Percentiles rank a stretch among this genome's conserved stretches.
These are phyloP conservation scores for Diorhabda sublineata DNA, from an alignment of 1,140 invertebrate species.

Conservation along the genomic window DNA sequence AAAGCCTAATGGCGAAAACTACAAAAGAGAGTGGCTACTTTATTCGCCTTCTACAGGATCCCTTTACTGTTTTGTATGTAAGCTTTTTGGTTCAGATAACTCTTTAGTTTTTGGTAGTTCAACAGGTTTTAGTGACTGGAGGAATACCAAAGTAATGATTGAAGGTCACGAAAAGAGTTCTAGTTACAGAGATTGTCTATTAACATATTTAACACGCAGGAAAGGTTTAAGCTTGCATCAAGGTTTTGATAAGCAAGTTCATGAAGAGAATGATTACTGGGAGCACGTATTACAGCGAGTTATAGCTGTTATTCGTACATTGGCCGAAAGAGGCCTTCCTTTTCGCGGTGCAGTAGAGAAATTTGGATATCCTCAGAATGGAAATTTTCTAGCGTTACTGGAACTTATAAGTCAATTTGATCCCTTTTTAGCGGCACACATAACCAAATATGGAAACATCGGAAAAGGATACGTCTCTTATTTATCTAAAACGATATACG, in stretches of 20 bases:
- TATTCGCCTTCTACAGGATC: too few relatives aligned
- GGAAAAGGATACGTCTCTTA: conserved; percentile 39
- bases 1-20: too few relatives aligned
- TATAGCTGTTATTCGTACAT: conserved; percentile 28
- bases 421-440: conserved; percentile 42
- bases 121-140: conserved; percentile 17
- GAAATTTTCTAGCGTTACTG: conserved; percentile 35
- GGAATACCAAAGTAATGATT: conserved; percentile 13
- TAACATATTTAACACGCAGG: neutral
- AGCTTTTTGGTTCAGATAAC: too few relatives aligned
- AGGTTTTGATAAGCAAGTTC: neutral
- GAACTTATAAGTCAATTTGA: conserved; percentile 43
- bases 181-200: conserved; percentile 4
- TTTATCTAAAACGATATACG: conserved; percentile 40
- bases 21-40: too few relatives aligned
- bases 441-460: conserved; percentile 38
- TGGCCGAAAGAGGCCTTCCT: conserved; percentile 27
- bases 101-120: too few relatives aligned
- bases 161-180: conserved; percentile 7
- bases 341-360: conserved; percentile 26
- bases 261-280: conserved; percentile 8
- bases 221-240: neutral
- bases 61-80: too few relatives aligned
- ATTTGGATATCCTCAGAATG: conserved; percentile 21
- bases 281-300: conserved; percentile 15